Percentiles rank a stretch among this genome's conserved stretches.
phyloP scores from a whole-genome alignment of 2,797 vertebrate species.

The Sebastes kiyomatsui region DNA sequence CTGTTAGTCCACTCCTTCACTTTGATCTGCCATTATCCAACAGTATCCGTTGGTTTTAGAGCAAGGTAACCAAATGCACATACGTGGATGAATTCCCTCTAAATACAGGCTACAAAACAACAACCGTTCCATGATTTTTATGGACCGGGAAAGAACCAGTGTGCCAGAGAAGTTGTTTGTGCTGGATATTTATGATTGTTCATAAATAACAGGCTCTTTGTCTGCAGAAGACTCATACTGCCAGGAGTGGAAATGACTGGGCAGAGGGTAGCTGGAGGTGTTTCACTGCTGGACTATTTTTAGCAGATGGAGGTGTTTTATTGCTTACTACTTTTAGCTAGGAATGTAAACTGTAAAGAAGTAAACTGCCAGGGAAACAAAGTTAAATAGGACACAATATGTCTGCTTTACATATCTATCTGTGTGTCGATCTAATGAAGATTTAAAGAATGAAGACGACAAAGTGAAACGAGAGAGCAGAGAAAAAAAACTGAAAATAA shows the following conservation, averaged over 20 bases:
- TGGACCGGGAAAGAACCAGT: neutral
- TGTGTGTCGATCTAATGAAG: neutral
- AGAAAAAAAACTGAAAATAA: neutral
- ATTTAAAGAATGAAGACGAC: neutral
- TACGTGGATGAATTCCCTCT: neutral
- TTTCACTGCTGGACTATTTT: conserved; percentile 20
- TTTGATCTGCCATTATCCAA: neutral
- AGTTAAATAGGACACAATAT: neutral
- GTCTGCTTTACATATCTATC: neutral
- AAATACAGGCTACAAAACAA: neutral
- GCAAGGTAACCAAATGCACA: neutral
- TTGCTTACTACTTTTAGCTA: conserved; percentile 5
- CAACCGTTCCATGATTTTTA: neutral
- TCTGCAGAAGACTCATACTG: conserved; percentile 1
- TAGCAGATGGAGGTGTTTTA: conserved; percentile 24
- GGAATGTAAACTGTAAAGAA: neutral
- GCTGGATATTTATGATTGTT: conserved; percentile 24
- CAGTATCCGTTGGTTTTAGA: neutral
- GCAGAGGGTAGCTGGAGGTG: conserved; percentile 32
- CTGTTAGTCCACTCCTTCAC: neutral
- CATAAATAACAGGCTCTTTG: conserved; percentile 36
- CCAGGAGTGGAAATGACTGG: neutral
- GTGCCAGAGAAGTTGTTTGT: neutral
- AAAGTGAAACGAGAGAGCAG: neutral
- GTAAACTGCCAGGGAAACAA: neutral